Base-by-base conservation (phyloP, 2,113 vertebrate species). In the Cisticola juncidis region DNA sequence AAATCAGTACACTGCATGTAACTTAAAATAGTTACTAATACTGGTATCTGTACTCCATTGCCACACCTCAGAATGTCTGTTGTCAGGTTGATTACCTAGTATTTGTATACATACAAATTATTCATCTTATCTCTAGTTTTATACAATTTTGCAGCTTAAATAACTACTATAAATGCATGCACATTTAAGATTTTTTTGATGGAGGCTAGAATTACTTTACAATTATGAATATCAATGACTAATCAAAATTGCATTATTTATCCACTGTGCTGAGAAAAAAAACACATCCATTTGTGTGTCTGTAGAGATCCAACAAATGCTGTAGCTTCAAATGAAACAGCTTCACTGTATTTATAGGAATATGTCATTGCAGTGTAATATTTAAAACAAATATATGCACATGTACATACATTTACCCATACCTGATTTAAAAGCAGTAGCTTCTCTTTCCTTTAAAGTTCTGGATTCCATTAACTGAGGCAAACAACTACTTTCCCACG, bases 401-500 rank as follows among this genome's bases (percentile, higher is more conserved):
- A 26, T 14, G 14, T 51, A 81, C 9, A 56, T 26, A 58, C 14
- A 91, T 17, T 71, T 25, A 82, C n/a, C 95, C 76, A 29, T 97
- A 94, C 96, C 96, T 81, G 96, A 94, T 79, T 93, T 96, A 82
- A 72, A 90, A 93, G 86, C 73, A 82, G 95, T 11, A n/a, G 89
- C 42, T 90, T 92, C 79, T 70, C 66, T 97, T 95, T 98, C 98
- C 97, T 96, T 96, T 78, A 86, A 35, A 33, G 86, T 77, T 89
- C 97, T 89, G 80, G 87, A 83, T 42, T 53, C 92, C 82, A 36
- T 70, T 62, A 95, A 83, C 33, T 88, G 95, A 11, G 69, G 65
- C 44, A 93, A 95, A 86, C 81, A 89, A 90, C 90, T 8, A 65
- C 91, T 94, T 88, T 83, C 94, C 77, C 94, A 92, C 4, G 64